These are phyloP conservation scores for Stratiomys singularior DNA, from an alignment of 2,888 invertebrate genomes.

Conservation along the genomic window DNA sequence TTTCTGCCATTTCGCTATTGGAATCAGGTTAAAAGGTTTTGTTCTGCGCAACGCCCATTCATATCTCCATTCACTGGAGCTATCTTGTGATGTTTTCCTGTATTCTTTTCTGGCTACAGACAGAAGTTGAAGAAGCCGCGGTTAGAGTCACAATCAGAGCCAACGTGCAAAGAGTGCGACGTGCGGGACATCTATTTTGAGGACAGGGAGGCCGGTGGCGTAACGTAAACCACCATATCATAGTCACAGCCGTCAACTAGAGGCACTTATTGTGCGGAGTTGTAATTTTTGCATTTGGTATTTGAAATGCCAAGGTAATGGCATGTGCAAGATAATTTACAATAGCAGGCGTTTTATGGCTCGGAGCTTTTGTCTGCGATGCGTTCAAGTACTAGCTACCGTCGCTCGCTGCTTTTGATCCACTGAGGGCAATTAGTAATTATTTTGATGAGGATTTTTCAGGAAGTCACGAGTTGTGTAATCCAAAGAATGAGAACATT, in stretches of 20 bases:
- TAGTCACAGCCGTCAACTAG: constrained; percentile 20
- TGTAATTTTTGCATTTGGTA: constrained; percentile 23
- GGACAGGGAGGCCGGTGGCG: constrained; percentile 29
- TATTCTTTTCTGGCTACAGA: constrained; percentile 17
- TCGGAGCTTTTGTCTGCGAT: neutral
- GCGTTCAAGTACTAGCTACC: constrained; percentile 1
- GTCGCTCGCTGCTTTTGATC: neutral
- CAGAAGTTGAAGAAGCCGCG: neutral
- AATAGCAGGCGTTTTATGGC: neutral
- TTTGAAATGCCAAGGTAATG: constrained; percentile 33
- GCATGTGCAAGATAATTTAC: constrained; percentile 30
- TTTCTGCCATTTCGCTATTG: constrained; percentile 18
- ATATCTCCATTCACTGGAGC: constrained; percentile 21
- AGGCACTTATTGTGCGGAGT: constrained; percentile 14
- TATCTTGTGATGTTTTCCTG: constrained; percentile 37
- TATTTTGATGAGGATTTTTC: constrained; percentile 8
- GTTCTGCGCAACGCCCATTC: constrained; percentile 45
- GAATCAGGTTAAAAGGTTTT: constrained; percentile 40
- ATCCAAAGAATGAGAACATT: neutral
- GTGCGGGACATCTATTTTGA: constrained; percentile 13
- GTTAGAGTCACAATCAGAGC: neutral
- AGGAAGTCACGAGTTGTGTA: constrained; percentile 13
- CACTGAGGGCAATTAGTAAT: neutral
- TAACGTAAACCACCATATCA: constrained; percentile 38
- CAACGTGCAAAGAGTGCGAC: neutral